Evolutionary conservation across 2,888 invertebrate genomes (phyloP).

Genomic region (Sarcophaga subvicina): DNA sequence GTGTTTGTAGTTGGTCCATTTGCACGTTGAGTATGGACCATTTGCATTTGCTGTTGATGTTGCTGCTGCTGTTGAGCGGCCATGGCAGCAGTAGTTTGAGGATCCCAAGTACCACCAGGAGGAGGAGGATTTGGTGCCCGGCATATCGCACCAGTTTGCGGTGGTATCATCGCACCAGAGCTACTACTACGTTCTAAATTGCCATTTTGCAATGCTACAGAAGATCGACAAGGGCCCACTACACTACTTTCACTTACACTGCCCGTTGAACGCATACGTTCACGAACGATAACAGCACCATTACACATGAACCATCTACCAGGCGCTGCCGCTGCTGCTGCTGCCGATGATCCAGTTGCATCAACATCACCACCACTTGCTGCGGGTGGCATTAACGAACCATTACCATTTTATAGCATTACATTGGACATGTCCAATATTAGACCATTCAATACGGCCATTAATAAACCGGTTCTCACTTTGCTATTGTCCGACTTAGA

Average conservation of each 20-base stretch:
- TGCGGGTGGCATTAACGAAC: conserved; percentile 67
- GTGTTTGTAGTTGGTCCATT: conserved; percentile 55
- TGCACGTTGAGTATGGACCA: conserved; percentile 76
- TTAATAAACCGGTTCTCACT: conserved; percentile 89
- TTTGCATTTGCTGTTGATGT: conserved; percentile 79
- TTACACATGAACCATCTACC: conserved; percentile 85
- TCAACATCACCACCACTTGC: conserved; percentile 66
- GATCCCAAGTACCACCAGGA: conserved; percentile 79
- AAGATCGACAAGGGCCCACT: conserved; percentile 71
- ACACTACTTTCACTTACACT: conserved; percentile 71
- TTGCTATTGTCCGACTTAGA: conserved; percentile 83
- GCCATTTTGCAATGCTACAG: conserved; percentile 72
- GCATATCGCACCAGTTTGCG: conserved; percentile 73
- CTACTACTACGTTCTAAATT: conserved; percentile 69
- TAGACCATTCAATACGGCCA: conserved; percentile 91
- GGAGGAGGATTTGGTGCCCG: conserved; percentile 76
- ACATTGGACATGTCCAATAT: conserved; percentile 87
- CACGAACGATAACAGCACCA: conserved; percentile 88
- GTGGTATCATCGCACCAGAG: conserved; percentile 63
- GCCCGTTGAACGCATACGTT: conserved; percentile 84
- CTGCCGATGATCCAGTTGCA: conserved; percentile 60
- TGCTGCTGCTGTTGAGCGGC: conserved; percentile 71
- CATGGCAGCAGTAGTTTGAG: conserved; percentile 74
- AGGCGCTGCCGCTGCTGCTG: conserved; percentile 68
- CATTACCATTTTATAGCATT: conserved; percentile 78